Evolutionary conservation across 2,888 invertebrate genomes (phyloP), one percentile per base, ranked within the genome.

Genomic region (Archips xylosteana): DNA sequence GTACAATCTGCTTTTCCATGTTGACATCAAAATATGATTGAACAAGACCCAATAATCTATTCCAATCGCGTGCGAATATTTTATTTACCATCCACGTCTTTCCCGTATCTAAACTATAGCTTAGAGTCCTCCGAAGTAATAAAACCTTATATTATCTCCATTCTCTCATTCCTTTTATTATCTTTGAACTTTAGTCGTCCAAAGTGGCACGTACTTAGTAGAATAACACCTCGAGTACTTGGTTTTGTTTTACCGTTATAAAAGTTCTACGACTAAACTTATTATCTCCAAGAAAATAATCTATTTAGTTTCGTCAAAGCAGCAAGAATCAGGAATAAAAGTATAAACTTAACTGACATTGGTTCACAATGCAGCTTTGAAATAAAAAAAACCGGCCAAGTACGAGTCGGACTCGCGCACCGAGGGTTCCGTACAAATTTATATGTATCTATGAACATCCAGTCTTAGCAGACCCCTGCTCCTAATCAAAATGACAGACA

Each of bases 11-110:
- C 54, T 23, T 54, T 23, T 54, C 54, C 23, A 23, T 3, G 9
- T 57, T 57, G 12, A 32, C 10, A 12, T 8, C 32, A 32, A 9
- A 23, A 12, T 12, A 23, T 12, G 32, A n/a, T 23, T 23, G 23
- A 47, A 47, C n/a, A 61, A 23, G 12, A 39, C n/a, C 5, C 15
- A 36, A 6, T 57, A 32, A 13, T 12, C 23, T 47, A 69, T 61
- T 70, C 39, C 23, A 10, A 51, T 23, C 62, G 2, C 61, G 51
- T 42, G 15, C 6, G 15, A 36, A 68, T 68, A 49, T 54, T 54
- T 54, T 49, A 60, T 47, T 60, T 13, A 57, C 4, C 32, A 57
- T 57, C 32, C 32, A 57, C 32, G 3, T 57, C 10, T 57, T 32
- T 32, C 57, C 3, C 57, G 10, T 54, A 23, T 12, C 57, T 32